Conservation (phyloP, 1,140 invertebrate genomes). For the Ceratina australensis region DNA sequence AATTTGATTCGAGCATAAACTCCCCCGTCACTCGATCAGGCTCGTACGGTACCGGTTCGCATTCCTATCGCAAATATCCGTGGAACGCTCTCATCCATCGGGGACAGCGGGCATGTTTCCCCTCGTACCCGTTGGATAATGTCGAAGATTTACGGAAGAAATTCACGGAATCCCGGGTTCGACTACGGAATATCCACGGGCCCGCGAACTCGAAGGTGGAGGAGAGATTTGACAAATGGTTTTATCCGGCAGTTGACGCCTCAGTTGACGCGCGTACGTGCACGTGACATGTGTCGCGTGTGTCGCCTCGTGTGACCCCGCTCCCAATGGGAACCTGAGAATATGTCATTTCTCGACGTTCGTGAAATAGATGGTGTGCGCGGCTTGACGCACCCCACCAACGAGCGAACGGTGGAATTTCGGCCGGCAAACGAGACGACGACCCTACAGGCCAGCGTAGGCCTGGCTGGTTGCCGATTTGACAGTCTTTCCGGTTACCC, state of each 20-base stretch:
- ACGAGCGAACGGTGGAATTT: constrained; percentile 40
- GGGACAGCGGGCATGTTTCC: constrained; percentile 5
- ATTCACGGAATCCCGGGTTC: constrained; percentile 23
- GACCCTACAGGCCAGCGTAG: background rate
- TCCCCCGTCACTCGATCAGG: background rate
- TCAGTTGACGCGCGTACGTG: constrained; percentile 53
- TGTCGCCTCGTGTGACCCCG: constrained; percentile 53
- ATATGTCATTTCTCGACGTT: constrained; percentile 51
- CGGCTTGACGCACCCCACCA: constrained; percentile 29
- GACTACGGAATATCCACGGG: constrained; percentile 17
- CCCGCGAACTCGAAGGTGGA: background rate
- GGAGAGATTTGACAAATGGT: constrained; percentile 66
- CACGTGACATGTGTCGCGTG: constrained; percentile 63
- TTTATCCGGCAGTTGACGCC: constrained; percentile 63
- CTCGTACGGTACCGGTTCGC: background rate
- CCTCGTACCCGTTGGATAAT: background rate
- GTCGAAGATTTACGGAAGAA: constrained; percentile 15
- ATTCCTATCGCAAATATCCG: background rate
- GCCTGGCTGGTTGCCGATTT: constrained; percentile 18
- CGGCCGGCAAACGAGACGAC: background rate
- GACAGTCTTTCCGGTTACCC: background rate
- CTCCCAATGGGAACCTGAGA: constrained; percentile 47
- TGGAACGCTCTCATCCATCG: background rate
- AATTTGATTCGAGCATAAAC: too few relatives aligned
- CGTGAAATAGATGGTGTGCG: constrained; percentile 42